Evolutionary conservation across 2,888 invertebrate genomes (phyloP), one percentile per base, ranked within the genome.

Genomic region (Callimorpha dominula): DNA sequence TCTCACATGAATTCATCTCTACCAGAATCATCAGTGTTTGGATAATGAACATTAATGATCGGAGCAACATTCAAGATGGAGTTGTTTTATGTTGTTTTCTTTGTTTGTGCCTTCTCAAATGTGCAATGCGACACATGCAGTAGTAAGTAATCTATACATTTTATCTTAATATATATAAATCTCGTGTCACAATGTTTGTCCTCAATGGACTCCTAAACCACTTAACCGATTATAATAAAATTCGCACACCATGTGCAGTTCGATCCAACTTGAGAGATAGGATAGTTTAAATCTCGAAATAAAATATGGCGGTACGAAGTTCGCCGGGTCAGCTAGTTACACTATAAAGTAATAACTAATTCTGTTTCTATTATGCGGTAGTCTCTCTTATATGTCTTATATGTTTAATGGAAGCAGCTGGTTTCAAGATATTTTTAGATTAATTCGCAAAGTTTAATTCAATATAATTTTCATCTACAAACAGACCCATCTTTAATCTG

Each of bases 91-190:
- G 15, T 15, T 46, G 11, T 67, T 17, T 20, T 63, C 17, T 63
- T 71, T 49, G 17, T 66, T 40, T 50, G 67, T 31, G 9, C 40
- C 4, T 49, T 71, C 40, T n/a, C 65, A 3, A 40, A 49, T 66
- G 71, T 71, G 14, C 8, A 11, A 9, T 71, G 71, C 31, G 6
- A 69, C 7, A 14, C 0, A 14, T 57, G 71, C 14, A 20, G 0
- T 52, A 40, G 71, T 71, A 65, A 71, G 71, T 71, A 60, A n/a
- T 54, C 12, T 4, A 5, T 4, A n/a, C 4, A 46, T 40, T 57
- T 54, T 49, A 31, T 8, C 12, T 17, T 12, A 8, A 43, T 43
- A 4, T 43, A 43, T 43, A 43, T n/a, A n/a, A n/a, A n/a, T n/a
- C n/a, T n/a, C n/a, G n/a, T n/a, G n/a, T n/a, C n/a, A n/a, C n/a